These are phyloP conservation scores for Listronotus oregonensis DNA, from an alignment of 1,140 invertebrate species.

Conservation along the genomic window DNA sequence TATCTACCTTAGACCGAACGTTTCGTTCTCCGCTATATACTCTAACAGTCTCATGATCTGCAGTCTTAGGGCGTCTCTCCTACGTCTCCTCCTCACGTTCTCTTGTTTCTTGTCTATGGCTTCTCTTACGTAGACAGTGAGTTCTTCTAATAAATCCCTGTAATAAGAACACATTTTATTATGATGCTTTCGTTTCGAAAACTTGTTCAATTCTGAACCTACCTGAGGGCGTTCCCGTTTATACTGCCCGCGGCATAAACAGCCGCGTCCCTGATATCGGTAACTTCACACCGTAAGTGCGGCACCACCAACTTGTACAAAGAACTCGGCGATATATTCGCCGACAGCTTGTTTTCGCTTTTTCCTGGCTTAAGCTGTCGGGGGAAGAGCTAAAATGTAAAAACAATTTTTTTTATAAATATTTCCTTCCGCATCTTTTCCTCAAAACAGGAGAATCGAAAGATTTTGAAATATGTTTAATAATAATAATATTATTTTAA, in stretches of 20 bases:
- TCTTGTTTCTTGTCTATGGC: conserved; percentile 98
- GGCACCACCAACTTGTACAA: conserved; percentile 92
- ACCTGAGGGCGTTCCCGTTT: conserved; percentile 92
- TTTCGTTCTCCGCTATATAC: conserved; percentile 89
- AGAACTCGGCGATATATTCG: conserved; percentile 74
- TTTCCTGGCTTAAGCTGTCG: conserved; percentile 81
- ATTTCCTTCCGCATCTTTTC: too few species aligned
- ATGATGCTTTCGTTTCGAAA: too few species aligned
- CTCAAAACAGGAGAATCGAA: too few species aligned
- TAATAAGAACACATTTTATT: conserved; percentile 39
- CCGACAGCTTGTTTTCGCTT: conserved; percentile 64
- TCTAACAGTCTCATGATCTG: conserved; percentile 90
- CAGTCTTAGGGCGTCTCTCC: conserved; percentile 89
- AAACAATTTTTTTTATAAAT: too few species aligned
- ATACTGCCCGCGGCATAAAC: conserved; percentile 92
- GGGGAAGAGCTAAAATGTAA: conserved; percentile 73
- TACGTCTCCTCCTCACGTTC: conserved; percentile 85
- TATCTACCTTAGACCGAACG: conserved; percentile 70
- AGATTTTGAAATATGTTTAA: too few species aligned
- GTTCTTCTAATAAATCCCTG: conserved; percentile 95
- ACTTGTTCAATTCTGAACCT: too few species aligned
- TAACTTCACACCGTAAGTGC: conserved; percentile 85
- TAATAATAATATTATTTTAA: too few species aligned
- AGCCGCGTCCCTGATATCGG: conserved; percentile 90
- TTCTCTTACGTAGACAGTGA: conserved; percentile 89